Evolutionary conservation across 2,888 invertebrate genomes (phyloP).

Genomic region (Dynastes hyllus): DNA sequence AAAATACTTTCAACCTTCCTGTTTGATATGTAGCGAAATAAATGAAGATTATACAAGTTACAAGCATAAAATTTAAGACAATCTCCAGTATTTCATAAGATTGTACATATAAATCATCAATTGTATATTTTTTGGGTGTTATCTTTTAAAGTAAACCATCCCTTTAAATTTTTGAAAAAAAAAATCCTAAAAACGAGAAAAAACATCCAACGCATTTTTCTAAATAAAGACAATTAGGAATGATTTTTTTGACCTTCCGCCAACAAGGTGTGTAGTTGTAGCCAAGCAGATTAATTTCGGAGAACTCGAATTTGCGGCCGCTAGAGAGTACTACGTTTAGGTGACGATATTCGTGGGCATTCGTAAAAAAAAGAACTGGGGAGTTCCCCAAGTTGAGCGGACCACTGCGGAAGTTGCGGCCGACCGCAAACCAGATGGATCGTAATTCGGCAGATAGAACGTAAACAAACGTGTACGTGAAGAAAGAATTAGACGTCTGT

Average conservation of each 20-base stretch:
- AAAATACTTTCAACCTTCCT: too few relatives aligned
- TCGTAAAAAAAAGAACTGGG: constrained; percentile 25
- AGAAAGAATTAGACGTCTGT: neutral
- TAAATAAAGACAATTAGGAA: too few relatives aligned
- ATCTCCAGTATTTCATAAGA: too few relatives aligned
- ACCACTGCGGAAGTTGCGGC: constrained; percentile 34
- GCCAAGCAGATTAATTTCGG: constrained; percentile 7
- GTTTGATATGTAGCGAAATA: too few relatives aligned
- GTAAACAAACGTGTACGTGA: constrained; percentile 14
- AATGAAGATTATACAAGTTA: too few relatives aligned
- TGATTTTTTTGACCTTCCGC: constrained; percentile 4
- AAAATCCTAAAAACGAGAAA: too few relatives aligned
- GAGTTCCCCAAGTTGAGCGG: constrained; percentile 17
- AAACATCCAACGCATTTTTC: too few relatives aligned
- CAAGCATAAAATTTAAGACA: too few relatives aligned
- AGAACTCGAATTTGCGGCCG: constrained; percentile 6
- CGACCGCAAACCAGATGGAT: constrained; percentile 32
- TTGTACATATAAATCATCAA: too few relatives aligned
- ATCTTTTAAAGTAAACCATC: too few relatives aligned
- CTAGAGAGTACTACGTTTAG: neutral
- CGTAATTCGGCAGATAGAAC: constrained; percentile 25
- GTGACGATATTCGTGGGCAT: neutral
- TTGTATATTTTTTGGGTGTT: too few relatives aligned
- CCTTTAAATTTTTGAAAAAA: too few relatives aligned
- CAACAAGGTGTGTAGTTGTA: neutral